Base-by-base conservation (phyloP, 1,140 invertebrate genomes). In the Oncopeltus fasciatus region DNA sequence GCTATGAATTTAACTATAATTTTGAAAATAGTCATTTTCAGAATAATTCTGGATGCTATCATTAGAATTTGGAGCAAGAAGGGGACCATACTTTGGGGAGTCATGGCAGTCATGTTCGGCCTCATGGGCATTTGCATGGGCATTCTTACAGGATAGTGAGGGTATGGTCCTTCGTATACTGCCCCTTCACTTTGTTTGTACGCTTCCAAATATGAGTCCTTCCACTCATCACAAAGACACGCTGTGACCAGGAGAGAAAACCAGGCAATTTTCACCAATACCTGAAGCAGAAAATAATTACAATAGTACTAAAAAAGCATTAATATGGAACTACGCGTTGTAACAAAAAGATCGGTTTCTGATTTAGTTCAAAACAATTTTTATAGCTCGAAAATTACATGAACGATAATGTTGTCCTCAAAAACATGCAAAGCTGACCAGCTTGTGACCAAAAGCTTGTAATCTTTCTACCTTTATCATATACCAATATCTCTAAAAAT, bases 1-100 rank as follows among this genome's bases (percentile, higher is more conserved):
- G 82, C 85, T 33, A 87, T 81, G 69, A 87, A 86, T 69, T 86
- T 86, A 18, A 87, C 82, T 56, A 87, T 81, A 72, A 87, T 83
- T 70, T 87, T 87, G 67, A 87, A 86, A 64, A 87, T 83, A 1
- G 87, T 73, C 8, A 87, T 68, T 69, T 87, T 86, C 11, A 87
- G 70, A 46, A 87, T 61, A 46, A 87, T 79, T 71, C 87, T 87
- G 5, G 47, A 24, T 28, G 29, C 26, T 16, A 61, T 61, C 47
- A 38, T 24, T 29, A 49, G n/a, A 8, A 61, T 49, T 26, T 61
- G 28, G 24, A 61, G 43, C 21, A 53, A 12, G 20, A 38, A 33
- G 2, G 60, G 60, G 16, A 61, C 29, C 18, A 61, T 49, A 9
- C 8, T 49, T 8, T 26, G 18, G 1, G 12, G 16, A 38, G 28